Percentiles rank a stretch among this genome's conserved stretches.
Conservation (phyloP, 2,797 vertebrate species). For the Lateolabrax maculatus region DNA sequence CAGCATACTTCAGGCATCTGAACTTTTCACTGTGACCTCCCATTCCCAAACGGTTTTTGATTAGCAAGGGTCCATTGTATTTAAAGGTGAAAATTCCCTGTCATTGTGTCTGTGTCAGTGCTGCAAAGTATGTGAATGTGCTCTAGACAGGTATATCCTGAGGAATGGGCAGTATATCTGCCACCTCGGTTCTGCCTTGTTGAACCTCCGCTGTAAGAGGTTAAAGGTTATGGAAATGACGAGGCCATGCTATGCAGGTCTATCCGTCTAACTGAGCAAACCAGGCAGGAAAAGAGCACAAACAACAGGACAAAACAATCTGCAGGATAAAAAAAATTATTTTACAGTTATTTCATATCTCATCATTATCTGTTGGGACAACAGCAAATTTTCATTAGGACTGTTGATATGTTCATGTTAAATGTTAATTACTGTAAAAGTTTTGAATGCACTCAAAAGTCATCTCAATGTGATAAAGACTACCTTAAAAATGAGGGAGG, state of each 20-base stretch:
- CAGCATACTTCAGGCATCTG: conserved; percentile 2
- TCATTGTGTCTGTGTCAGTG: conserved; percentile 23
- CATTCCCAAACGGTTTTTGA: conserved; percentile 22
- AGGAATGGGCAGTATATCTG: conserved; percentile 34
- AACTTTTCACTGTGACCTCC: conserved; percentile 20
- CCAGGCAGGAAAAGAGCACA: neutral
- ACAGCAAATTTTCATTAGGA: too few relatives aligned
- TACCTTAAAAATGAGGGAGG: neutral
- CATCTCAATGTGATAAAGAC: too few relatives aligned
- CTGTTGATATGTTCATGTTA: too few relatives aligned
- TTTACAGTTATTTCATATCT: neutral
- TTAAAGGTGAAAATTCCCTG: conserved; percentile 38
- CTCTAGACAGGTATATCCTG: neutral
- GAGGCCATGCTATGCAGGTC: conserved; percentile 25
- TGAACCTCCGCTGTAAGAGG: conserved; percentile 45
- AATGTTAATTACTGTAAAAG: too few relatives aligned
- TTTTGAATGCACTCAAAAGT: too few relatives aligned
- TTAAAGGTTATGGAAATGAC: conserved; percentile 66
- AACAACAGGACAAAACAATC: neutral
- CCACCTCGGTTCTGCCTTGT: conserved; percentile 39
- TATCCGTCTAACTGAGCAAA: conserved; percentile 6
- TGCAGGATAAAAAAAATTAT: neutral
- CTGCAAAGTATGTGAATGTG: conserved; percentile 30
- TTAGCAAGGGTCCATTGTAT: conserved; percentile 41
- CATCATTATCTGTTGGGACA: conserved; percentile 7